Evolutionary conservation across 2,888 invertebrate species (phyloP).

Genomic region (Hirtodrosophila cameraria): DNA sequence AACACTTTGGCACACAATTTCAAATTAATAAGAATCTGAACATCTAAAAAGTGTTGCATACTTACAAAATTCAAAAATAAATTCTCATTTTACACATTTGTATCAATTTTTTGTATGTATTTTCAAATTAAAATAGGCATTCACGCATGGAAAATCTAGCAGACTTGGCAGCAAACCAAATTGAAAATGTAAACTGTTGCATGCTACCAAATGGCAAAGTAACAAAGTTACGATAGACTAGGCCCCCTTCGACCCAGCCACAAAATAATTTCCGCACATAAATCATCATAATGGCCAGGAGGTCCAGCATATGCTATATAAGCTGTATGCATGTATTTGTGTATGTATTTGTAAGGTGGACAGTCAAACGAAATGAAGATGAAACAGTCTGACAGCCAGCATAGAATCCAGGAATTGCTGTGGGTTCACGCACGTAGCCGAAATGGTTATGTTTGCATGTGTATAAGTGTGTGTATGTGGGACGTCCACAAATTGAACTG

Average conservation of each 20-base stretch:
- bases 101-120: too few relatives aligned
- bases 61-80: too few relatives aligned
- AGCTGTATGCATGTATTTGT: too few relatives aligned
- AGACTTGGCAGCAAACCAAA: conserved; percentile 46
- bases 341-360: conserved; percentile 13
- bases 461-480: conserved; percentile 26
- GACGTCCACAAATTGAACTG: conserved; percentile 66
- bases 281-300: conserved; percentile 75
- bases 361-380: conserved; percentile 63
- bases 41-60: too few relatives aligned
- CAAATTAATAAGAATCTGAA: too few relatives aligned
- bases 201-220: conserved; percentile 35
- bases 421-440: conserved; percentile 14
- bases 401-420: conserved; percentile 19
- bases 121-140: conserved; percentile 71
- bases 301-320: conserved; percentile 34
- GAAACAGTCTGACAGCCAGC: conserved; percentile 68
- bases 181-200: conserved; percentile 69
- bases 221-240: conserved; percentile 11
- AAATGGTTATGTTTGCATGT: conserved; percentile 5
- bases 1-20: too few relatives aligned
- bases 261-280: conserved; percentile 77
- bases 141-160: conserved; percentile 58
- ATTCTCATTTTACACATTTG: too few relatives aligned
- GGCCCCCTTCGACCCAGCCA: not conserved